Base-by-base conservation (phyloP, 37 sponge, comb jelly and placozoan species). In the Halisarca cf. caerulea region DNA sequence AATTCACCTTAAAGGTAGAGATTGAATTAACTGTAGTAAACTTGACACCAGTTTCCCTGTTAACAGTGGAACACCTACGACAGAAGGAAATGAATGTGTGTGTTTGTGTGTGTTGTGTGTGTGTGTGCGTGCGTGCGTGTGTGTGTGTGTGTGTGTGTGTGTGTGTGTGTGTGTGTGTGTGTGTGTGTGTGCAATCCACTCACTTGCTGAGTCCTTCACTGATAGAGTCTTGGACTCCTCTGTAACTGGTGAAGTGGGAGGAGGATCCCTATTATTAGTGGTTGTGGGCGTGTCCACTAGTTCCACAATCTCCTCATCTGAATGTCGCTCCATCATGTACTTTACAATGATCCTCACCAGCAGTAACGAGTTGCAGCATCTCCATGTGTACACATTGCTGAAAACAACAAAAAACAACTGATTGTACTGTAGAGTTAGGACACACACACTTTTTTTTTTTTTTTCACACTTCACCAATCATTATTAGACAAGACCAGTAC, bases 331-430 rank as follows among this genome's bases (percentile, higher is more conserved):
- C 30, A 87, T 57, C 51, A 93, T 41, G 75, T 93, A 55, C 82
- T 93, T 93, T 24, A 84, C 66, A 2, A 80, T 30, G 6, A 83
- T n/a, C 8, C 88, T 57, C 0, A 87, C 58, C 21, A 93, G 30
- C 24, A 93, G 72, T 5, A 89, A 80, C 21, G 91, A 79, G 79
- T 93, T 93, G 69, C 84, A 82, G 25, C 79, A 59, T 21, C 73
- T 86, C 90, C 90, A 90, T 0, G 93, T 93, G 42, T 80, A 83
- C 23, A 77, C 30, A 66, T 93, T 89, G 64, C 93, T 93, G 54
- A 2, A 73, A 41, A 14, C 0, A 44, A 0, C 20, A 7, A 33
- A 44, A 23, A 62, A 30, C 25, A 62, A 7, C 6, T 62, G 64
- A n/a, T n/a, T n/a, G n/a, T n/a, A n/a, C n/a, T n/a, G n/a, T n/a